phyloP scores from a whole-genome alignment of 2,113 vertebrate genomes.

The Larimichthys polyactis region DNA sequence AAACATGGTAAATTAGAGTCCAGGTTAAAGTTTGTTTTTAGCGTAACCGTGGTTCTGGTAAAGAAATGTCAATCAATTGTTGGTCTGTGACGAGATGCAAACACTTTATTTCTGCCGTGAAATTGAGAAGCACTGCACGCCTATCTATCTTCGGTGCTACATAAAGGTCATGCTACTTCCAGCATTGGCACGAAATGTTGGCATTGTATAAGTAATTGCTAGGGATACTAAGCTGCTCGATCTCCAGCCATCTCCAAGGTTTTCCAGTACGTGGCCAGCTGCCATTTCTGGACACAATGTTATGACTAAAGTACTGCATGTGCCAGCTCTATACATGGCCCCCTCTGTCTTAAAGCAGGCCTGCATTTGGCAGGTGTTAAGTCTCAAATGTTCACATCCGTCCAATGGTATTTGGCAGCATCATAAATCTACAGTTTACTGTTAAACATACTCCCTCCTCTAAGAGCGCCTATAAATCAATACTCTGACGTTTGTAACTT shows the following conservation, averaged over 20 bases:
- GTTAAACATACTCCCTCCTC: conserved; percentile 44
- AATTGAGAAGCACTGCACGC: background rate
- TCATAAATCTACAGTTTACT: conserved; percentile 64
- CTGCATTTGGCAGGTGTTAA: conserved; percentile 52
- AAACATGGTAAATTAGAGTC: too few species aligned
- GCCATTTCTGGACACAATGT: conserved; percentile 26
- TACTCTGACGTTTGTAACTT: conserved; percentile 21
- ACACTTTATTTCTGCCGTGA: background rate
- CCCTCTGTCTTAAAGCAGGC: conserved; percentile 21
- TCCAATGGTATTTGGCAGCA: conserved; percentile 41
- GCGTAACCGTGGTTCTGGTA: background rate
- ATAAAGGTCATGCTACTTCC: background rate
- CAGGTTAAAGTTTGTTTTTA: too few species aligned
- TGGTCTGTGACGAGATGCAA: background rate
- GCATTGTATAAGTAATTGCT: background rate
- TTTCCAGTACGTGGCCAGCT: background rate
- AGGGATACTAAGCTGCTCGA: background rate
- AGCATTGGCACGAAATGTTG: background rate
- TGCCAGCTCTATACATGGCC: conserved; percentile 13
- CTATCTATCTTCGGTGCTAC: background rate
- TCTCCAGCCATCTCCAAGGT: conserved; percentile 16
- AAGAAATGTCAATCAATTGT: too few species aligned
- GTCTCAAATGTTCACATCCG: conserved; percentile 61
- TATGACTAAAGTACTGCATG: conserved; percentile 22
- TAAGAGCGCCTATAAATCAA: conserved; percentile 53